Conservation (phyloP, 30 jellyfish, hydroid and myxozoan species). For the Cassiopea xamachana region DNA sequence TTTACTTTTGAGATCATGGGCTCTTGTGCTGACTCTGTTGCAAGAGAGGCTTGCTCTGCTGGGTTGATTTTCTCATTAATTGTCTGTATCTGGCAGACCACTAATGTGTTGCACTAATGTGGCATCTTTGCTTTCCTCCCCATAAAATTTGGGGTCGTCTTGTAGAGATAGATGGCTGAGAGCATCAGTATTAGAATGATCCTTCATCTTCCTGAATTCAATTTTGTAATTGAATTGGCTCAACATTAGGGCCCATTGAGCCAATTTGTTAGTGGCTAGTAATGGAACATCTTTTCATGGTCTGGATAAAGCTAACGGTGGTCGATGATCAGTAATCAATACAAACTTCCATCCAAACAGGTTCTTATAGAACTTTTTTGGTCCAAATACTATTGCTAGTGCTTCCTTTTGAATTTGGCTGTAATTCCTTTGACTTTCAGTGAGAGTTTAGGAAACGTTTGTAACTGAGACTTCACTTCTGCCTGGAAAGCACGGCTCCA, state of each 20-base stretch:
- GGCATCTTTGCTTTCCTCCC: not conserved
- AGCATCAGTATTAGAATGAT: not conserved
- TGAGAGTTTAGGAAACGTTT: not conserved
- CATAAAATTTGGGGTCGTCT: not conserved
- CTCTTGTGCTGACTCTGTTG: slow-evolving; percentile 23
- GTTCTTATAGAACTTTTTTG: not conserved
- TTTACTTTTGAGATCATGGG: not conserved
- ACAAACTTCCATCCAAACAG: not conserved
- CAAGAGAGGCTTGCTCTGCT: slow-evolving; percentile 24
- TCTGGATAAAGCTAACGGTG: not conserved
- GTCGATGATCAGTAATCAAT: not conserved
- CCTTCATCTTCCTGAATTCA: not conserved
- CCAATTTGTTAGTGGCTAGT: not conserved
- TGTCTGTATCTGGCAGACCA: slow-evolving; percentile 5
- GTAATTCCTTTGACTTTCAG: not conserved
- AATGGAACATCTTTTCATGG: not conserved
- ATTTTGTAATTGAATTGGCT: not conserved
- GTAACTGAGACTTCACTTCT: not conserved
- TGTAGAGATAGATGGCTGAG: not conserved
- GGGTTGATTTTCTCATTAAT: not conserved
- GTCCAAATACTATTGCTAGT: not conserved
- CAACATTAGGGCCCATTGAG: not conserved
- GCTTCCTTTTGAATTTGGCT: not conserved
- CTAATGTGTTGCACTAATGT: not conserved
- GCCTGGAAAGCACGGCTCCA: not conserved